Conservation (phyloP, 2,113 vertebrate species). For the Saguinus imperator region DNA sequence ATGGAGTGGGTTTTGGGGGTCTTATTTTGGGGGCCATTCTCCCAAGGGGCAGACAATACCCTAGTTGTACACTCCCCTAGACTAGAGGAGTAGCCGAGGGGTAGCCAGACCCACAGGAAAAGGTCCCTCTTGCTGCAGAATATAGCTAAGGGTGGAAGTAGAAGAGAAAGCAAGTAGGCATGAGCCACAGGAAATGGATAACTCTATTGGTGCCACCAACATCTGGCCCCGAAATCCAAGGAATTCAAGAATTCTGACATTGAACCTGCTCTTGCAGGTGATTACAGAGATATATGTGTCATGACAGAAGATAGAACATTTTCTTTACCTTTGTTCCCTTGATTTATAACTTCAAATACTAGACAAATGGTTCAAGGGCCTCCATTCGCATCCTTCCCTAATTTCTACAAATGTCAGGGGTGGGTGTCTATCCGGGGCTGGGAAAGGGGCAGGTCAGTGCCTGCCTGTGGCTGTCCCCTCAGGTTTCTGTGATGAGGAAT, state of each 20-base stretch:
- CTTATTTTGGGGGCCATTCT: neutral
- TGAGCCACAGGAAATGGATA: neutral
- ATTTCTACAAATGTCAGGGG: neutral
- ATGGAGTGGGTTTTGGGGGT: neutral
- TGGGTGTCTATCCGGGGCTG: neutral
- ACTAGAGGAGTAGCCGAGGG: neutral
- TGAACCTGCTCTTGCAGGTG: neutral
- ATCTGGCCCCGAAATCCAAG: neutral
- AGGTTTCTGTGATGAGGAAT: neutral
- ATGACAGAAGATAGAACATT: neutral
- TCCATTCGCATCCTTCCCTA: neutral
- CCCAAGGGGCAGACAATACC: neutral
- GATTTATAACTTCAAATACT: neutral
- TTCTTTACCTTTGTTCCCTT: neutral
- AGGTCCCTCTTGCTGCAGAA: neutral
- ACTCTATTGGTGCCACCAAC: neutral
- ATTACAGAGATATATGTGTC: neutral
- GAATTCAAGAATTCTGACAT: neutral
- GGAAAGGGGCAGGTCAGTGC: neutral
- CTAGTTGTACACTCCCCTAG: neutral
- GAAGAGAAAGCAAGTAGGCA: neutral
- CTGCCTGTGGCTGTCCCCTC: neutral
- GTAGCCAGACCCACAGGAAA: neutral
- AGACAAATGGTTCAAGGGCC: neutral
- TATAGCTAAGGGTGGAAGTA: neutral